phyloP scores from a whole-genome alignment of 2,888 invertebrate genomes.

The Orthonychiurus folsomi region DNA sequence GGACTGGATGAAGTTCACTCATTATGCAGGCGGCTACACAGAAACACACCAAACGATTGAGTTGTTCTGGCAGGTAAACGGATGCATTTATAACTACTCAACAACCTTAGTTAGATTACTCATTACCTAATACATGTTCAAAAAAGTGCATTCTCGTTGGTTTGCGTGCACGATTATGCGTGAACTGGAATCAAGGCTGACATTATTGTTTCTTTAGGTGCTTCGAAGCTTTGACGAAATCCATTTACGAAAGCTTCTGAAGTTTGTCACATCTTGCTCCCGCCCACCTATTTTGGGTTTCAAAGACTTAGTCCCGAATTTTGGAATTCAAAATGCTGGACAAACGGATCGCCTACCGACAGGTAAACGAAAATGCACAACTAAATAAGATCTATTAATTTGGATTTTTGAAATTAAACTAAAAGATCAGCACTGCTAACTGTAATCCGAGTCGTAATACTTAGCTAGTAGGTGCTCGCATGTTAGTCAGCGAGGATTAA shows the following conservation, averaged over 20 bases:
- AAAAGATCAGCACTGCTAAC: no score
- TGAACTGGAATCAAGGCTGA: no score
- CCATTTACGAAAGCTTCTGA: slow-evolving; percentile 76
- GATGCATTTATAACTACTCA: neutral
- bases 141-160: no score
- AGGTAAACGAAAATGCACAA: slow-evolving; percentile 20
- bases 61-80: slow-evolving; percentile 66
- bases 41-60: slow-evolving; percentile 73
- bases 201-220: slow-evolving; percentile 46
- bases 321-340: slow-evolving; percentile 91
- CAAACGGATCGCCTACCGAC: slow-evolving; percentile 85
- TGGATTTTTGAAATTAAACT: neutral
- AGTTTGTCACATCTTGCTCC: slow-evolving; percentile 98
- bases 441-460: no score
- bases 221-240: slow-evolving; percentile 70
- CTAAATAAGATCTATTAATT: slow-evolving; percentile 6
- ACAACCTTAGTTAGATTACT: no score
- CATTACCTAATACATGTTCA: no score
- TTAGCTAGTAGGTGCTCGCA: no score
- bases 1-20: slow-evolving; percentile 77
- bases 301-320: slow-evolving; percentile 70
- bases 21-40: slow-evolving; percentile 80
- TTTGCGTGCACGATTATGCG: no score
- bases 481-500: no score
- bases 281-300: slow-evolving; percentile 93